Percentiles rank a stretch among this genome's conserved stretches.
Evolutionary conservation across 2,113 vertebrate genomes (phyloP).

Genomic region (Psilopogon haemacephalus): DNA sequence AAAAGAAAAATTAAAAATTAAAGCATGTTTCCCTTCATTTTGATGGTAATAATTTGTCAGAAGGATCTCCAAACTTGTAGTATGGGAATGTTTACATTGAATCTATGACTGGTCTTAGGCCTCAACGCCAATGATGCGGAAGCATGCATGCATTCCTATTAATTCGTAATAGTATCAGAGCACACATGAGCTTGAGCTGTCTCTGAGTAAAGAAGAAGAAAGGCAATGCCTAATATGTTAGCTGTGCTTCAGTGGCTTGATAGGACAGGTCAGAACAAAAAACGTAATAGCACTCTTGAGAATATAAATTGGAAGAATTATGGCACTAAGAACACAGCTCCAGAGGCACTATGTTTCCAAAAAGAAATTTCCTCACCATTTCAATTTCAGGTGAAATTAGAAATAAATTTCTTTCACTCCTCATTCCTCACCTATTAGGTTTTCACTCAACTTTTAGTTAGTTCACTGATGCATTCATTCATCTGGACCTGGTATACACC

Average conservation of each 20-base stretch:
- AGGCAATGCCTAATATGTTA: not conserved
- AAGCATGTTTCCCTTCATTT: not conserved
- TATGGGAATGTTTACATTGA: not conserved
- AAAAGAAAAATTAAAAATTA: not conserved
- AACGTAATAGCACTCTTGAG: not conserved
- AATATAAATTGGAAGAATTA: not conserved
- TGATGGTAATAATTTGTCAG: not conserved
- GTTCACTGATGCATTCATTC: not conserved
- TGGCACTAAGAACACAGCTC: not conserved
- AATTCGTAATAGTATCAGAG: not conserved
- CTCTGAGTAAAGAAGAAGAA: not conserved
- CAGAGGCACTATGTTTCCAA: not conserved
- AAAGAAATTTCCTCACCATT: not conserved
- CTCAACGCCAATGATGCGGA: not conserved
- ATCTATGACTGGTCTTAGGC: not conserved
- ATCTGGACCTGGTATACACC: not conserved
- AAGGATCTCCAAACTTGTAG: not conserved
- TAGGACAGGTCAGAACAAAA: not conserved
- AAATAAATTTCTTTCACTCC: not conserved
- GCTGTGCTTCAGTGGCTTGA: not conserved
- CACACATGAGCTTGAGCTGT: not conserved
- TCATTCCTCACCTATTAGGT: not conserved
- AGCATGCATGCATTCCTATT: not conserved
- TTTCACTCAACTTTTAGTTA: not conserved
- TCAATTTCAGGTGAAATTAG: not conserved